Percentiles rank a stretch among this genome's conserved stretches.
Conservation (phyloP, 2,888 invertebrate genomes). For the Eustalomyia histrio region DNA sequence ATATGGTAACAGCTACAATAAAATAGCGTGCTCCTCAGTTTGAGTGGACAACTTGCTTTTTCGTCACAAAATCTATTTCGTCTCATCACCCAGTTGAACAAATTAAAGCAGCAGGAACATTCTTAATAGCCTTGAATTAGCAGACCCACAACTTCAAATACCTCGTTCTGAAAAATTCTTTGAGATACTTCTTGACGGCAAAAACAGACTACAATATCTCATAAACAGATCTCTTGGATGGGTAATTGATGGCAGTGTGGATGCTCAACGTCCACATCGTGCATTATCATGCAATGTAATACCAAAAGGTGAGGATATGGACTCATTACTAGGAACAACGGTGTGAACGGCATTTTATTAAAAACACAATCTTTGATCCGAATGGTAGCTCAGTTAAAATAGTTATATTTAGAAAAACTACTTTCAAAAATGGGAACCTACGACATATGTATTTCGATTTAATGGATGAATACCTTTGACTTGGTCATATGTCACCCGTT, state of each 20-base stretch:
- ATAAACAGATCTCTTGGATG: constrained; percentile 42
- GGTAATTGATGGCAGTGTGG: constrained; percentile 18
- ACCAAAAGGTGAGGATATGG: neutral
- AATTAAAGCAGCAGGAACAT: constrained; percentile 21
- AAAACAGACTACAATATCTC: constrained; percentile 22
- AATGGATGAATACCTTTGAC: constrained; percentile 32
- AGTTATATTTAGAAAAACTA: constrained; percentile 37
- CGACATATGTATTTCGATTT: constrained; percentile 27
- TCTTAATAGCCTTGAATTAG: constrained; percentile 19
- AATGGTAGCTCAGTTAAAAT: constrained; percentile 28
- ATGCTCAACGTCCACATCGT: neutral
- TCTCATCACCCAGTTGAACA: constrained; percentile 32
- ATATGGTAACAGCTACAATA: constrained; percentile 27
- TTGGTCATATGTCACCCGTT: constrained; percentile 7
- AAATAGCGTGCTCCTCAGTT: constrained; percentile 39
- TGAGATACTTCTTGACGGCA: no score
- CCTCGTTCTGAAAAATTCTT: no score
- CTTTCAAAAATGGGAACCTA: constrained; percentile 26
- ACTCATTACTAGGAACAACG: neutral
- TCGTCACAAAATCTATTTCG: constrained; percentile 40
- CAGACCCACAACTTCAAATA: no score
- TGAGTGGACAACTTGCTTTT: constrained; percentile 33
- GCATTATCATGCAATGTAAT: neutral
- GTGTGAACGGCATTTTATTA: constrained; percentile 5
- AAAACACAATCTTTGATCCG: constrained; percentile 10